Base-by-base conservation (phyloP, 2,888 invertebrate species). In the Teinopalpus imperialis region DNA sequence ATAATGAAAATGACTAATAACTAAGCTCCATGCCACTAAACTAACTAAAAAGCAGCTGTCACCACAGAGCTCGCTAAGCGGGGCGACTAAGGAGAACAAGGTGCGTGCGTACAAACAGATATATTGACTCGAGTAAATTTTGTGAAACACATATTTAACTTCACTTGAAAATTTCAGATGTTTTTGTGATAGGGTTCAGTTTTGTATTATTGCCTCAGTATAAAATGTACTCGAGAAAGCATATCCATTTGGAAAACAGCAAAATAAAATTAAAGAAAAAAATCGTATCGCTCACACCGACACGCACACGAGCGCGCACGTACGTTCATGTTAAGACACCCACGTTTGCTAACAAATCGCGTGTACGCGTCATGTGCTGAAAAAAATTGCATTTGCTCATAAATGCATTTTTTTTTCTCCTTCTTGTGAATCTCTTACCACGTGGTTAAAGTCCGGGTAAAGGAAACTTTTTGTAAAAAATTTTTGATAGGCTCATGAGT, bases 31-130 rank as follows among this genome's bases (percentile, higher is more conserved):
- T 42, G 40, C 23, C 42, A 44, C 21, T 43, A 49, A 34, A 31
- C 9, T 43, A 44, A 51, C 34, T 42, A 54, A 53, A 53, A 30
- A 21, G 14, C 32, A 45, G 51, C 48, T 61, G 57, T 64, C 57
- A 66, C 63, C 59, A 62, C 57, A 56, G 60, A 61, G 61, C 58
- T 59, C 59, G 56, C 56, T 45, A 61, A 59, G 59, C 55, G 52
- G 55, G 54, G 53, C 52, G 42, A 47, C 45, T 45, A 31, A 45
- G 31, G 27, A 48, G 47, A 51, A 51, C 13, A 26, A 10, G 7
- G 7, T 30, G 36, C 14, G 14, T 1, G 7, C 5, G 30, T 18
- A 14, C 10, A 39, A 23, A 36, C 3, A 24, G 18, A 32, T 24
- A 16, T 32, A 10, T 32, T 10, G 1, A 39, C 20, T 37, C 31